Evolutionary conservation across 2,888 invertebrate species (phyloP), one percentile per base, ranked within the genome.

Genomic region (Eustalomyia histrio): DNA sequence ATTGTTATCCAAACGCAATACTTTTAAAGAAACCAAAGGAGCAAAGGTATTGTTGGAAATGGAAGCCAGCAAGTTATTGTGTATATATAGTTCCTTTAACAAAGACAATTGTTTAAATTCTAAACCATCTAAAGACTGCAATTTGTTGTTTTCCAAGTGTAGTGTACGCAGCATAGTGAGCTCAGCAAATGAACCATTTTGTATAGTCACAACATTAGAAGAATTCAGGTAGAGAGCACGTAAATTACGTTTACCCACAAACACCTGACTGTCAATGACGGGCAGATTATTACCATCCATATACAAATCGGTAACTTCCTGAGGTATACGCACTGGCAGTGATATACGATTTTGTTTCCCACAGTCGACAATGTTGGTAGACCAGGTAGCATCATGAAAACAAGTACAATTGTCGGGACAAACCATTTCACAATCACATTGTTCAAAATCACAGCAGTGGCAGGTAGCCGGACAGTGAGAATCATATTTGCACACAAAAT

Each of bases 381-480:
- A 95, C 97, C 97, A 98, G 83, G 96, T 94, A 89, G 96, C 96
- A 89, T 98, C 98, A 90, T 97, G 97, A 91, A 97, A 98, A 91
- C 98, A 98, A 85, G 95, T 95, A 92, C 98, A 98, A 87, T 97
- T 97, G 86, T 94, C 93, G 39, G 98, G 98, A 88, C 98, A 98
- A 83, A 96, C 97, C 96, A 97, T 97, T 92, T 98, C 97, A 91
- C 98, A 98, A 91, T 98, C 98, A 91, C 98, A 98, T 82, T 96
- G 96, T 89, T 97, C 97, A 89, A 97, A 98, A 89, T 97, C 97
- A 91, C 98, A 98, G 91, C 98, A 98, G 90, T 97, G 97, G 91
- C 98, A 98, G 65, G 97, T 93, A 52, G 97, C 96, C 91, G 97
- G 97, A 91, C 98, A 98, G 91, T 97, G 97, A 69, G 95, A 94